Evolutionary conservation across 1,140 invertebrate species (phyloP), one percentile per base, ranked within the genome.

Genomic region (Aphelinus certus): DNA sequence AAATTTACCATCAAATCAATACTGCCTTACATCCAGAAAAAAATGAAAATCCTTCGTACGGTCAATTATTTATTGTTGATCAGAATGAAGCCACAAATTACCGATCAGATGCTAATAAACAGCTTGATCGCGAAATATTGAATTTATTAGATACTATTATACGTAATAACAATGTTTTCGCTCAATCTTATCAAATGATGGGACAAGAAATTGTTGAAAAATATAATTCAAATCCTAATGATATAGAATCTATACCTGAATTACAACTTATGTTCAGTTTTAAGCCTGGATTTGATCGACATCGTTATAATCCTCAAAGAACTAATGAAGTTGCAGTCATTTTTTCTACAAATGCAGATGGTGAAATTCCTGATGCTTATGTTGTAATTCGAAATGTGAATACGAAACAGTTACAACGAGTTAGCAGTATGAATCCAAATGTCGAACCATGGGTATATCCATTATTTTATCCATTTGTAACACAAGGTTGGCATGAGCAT

Each of bases 1-100:
- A 78, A 73, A 69, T 78, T 63, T 78, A 78, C 49, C 72, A 73
- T 58, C 56, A 78, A 73, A 76, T 78, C 4, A 78, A 78, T 48
- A 74, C 73, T 7, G 10, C 73, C 9, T 65, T 78, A 53, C 72
- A 78, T 60, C 72, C 71, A 26, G 42, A 42, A 1, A 47, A 60
- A 49, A 75, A 74, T 72, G 71, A 71, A 69, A 47, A 58, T 43
- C 48, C 77, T 49, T 60, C 42, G 64, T 73, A 69, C 67, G 73
- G 71, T 42, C 77, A 76, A 65, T 49, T 78, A 46, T 78, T 78
- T 64, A 74, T 78, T 64, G 49, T 78, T 55, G 77, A 78, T 68
- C 49, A 48, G 47, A 61, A 73, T 55, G 70, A 78, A 73, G 73
- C 77, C 46, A 56, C 49, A 56, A 7, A 63, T 48, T 73, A 60